These are phyloP conservation scores for Papilio protenor DNA, from an alignment of 2,888 invertebrate species.

Conservation along the genomic window DNA sequence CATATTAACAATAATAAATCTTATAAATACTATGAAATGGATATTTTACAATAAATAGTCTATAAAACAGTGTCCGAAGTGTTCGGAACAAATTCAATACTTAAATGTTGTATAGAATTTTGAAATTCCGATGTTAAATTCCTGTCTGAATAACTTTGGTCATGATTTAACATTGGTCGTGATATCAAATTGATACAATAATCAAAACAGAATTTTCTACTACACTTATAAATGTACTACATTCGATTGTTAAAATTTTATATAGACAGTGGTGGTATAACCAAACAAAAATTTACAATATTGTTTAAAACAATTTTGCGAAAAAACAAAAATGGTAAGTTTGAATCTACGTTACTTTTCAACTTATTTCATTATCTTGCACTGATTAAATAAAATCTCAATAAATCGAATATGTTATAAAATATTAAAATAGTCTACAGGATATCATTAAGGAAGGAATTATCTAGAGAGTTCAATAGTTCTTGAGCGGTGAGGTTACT, in stretches of 20 bases:
- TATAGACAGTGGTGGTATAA: no score
- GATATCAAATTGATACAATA: slow-evolving; percentile 41
- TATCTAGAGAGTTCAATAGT: slow-evolving; percentile 92
- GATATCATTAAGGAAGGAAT: slow-evolving; percentile 88
- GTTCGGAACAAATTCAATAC: slow-evolving; percentile 59
- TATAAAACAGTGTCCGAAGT: slow-evolving; percentile 76
- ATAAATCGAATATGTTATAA: slow-evolving; percentile 5
- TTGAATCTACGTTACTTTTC: background rate
- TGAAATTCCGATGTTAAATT: slow-evolving; percentile 65
- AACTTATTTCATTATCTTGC: background rate
- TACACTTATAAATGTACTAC: slow-evolving; percentile 49
- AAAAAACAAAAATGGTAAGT: background rate
- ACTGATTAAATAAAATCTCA: slow-evolving; percentile 15
- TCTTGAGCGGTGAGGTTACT: slow-evolving; percentile 92
- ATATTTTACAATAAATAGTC: slow-evolving; percentile 78
- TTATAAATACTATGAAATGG: slow-evolving; percentile 79
- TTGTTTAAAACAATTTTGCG: no score
- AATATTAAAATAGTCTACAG: slow-evolving; percentile 64
- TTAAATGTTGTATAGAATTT: slow-evolving; percentile 48
- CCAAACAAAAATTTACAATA: no score
- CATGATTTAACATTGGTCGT: slow-evolving; percentile 72
- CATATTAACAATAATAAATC: slow-evolving; percentile 75
- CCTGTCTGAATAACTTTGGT: slow-evolving; percentile 77
- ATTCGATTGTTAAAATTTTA: background rate
- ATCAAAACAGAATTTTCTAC: slow-evolving; percentile 55